These are phyloP conservation scores for Mesocricetus auratus DNA, from an alignment of 2,113 vertebrate genomes.

Conservation along the genomic window DNA sequence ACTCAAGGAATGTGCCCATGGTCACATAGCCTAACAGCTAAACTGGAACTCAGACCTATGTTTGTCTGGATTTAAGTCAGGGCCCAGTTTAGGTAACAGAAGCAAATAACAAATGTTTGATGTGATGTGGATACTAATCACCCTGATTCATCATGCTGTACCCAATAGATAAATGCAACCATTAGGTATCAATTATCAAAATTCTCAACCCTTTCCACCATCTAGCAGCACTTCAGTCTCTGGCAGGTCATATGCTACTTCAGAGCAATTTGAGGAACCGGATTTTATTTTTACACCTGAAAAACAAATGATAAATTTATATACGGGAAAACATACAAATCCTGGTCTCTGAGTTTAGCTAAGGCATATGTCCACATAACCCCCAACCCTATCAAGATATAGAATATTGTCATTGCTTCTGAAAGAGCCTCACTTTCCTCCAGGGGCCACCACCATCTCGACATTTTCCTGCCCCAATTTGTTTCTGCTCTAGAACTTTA, in stretches of 20 bases:
- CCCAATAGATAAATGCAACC: background rate
- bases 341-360: slow-evolving; percentile 21
- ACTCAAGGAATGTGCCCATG: slow-evolving; percentile 27
- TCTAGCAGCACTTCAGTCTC: background rate
- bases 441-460: background rate
- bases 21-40: background rate
- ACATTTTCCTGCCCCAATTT: slow-evolving; percentile 5
- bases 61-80: slow-evolving; percentile 12
- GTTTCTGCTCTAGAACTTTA: slow-evolving; percentile 18
- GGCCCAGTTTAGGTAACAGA: background rate
- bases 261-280: background rate
- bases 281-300: background rate
- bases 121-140: background rate
- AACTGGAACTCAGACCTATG: background rate
- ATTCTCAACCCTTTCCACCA: background rate
- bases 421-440: background rate
- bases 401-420: background rate
- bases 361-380: background rate
- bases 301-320: background rate
- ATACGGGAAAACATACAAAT: background rate
- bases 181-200: background rate
- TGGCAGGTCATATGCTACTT: background rate
- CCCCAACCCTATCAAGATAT: background rate
- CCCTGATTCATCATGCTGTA: background rate
- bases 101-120: background rate